phyloP scores from a whole-genome alignment of 2,113 vertebrate genomes.

The Pseudolaguvia tuberculata region DNA sequence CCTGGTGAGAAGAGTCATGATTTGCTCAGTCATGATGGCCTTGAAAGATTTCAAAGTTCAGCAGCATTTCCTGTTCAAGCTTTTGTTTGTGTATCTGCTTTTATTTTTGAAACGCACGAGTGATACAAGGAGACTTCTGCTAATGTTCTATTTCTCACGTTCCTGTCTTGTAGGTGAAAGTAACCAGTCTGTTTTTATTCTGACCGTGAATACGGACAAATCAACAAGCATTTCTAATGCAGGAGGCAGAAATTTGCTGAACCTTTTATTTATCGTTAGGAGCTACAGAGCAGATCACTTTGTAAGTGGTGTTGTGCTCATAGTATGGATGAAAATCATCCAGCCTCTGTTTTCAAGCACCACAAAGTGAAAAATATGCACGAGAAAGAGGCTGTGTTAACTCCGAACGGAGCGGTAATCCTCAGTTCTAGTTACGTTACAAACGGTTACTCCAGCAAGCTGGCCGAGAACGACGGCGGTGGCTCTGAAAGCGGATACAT shows the following conservation, averaged over 20 bases:
- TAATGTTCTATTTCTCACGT: background rate
- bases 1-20: slow-evolving; percentile 1
- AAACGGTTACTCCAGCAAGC: slow-evolving; percentile 86
- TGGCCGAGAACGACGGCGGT: slow-evolving; percentile 86
- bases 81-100: background rate
- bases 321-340: slow-evolving; percentile 87
- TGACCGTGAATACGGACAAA: background rate
- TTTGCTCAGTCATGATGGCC: slow-evolving; percentile 35
- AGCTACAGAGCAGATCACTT: background rate
- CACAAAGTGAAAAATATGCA: slow-evolving; percentile 64
- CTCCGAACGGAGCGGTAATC: slow-evolving; percentile 83
- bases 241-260: slow-evolving; percentile 3
- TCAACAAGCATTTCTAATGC: background rate
- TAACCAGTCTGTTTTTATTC: background rate
- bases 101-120: too few species aligned
- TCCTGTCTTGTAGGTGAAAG: slow-evolving; percentile 13
- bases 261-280: background rate
- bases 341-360: slow-evolving; percentile 64
- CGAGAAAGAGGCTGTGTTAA: slow-evolving; percentile 73
- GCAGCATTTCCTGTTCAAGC: background rate
- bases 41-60: slow-evolving; percentile 34
- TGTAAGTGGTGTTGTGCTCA: slow-evolving; percentile 11
- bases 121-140: background rate
- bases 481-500: slow-evolving; percentile 92
- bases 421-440: slow-evolving; percentile 76